These are phyloP conservation scores for Alentia gelatinosa DNA, from an alignment of 2,888 invertebrate species.

Conservation along the genomic window DNA sequence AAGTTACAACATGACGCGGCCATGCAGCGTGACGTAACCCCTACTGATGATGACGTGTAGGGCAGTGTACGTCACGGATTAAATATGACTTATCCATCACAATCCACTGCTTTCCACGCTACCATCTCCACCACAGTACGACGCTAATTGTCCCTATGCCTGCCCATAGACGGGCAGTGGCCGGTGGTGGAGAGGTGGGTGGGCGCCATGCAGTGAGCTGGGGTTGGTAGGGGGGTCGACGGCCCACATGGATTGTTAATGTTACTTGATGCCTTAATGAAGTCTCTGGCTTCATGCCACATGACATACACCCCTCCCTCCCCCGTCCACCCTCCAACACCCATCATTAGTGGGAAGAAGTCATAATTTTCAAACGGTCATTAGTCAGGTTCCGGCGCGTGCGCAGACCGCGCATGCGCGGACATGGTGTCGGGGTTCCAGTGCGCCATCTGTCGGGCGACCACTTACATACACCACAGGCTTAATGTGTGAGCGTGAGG, in stretches of 20 bases:
- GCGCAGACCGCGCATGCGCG: background rate
- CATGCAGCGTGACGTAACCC: too few species aligned
- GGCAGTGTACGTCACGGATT: too few species aligned
- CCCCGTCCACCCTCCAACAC: background rate
- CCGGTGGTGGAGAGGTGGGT: background rate
- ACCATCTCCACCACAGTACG: background rate
- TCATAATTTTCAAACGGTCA: slow-evolving; percentile 29
- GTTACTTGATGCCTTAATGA: slow-evolving; percentile 44
- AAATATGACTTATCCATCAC: background rate
- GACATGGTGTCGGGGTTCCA: too few species aligned
- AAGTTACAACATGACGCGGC: too few species aligned
- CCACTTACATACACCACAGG: background rate
- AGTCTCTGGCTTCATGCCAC: slow-evolving; percentile 8
- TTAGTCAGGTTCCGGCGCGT: background rate
- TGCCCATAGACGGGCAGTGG: background rate
- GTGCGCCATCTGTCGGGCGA: background rate
- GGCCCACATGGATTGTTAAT: slow-evolving; percentile 38
- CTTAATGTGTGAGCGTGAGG: too few species aligned
- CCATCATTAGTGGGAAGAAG: slow-evolving; percentile 11
- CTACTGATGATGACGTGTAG: too few species aligned
- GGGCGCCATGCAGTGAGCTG: background rate
- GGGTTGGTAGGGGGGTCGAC: background rate
- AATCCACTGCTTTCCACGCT: background rate
- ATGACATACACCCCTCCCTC: slow-evolving; percentile 8
- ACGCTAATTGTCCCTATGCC: background rate